Evolutionary conservation across 2,797 vertebrate species (phyloP).

Genomic region (Crax fasciolata): DNA sequence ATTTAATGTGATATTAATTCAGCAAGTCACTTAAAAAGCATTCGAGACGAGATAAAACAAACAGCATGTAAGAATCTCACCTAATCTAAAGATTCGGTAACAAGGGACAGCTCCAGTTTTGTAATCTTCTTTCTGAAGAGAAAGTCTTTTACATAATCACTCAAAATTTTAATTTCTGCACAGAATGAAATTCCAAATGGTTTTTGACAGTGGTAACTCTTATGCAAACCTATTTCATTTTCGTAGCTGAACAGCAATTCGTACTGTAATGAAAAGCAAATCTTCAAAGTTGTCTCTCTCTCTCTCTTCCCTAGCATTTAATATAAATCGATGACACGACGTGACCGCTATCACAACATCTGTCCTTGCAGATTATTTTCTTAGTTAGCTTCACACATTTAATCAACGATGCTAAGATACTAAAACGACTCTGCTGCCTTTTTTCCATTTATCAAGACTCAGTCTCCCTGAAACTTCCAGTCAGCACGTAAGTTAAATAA

Average conservation of each 20-base stretch:
- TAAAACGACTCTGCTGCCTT: slow-evolving; percentile 18
- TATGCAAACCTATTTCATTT: slow-evolving; percentile 72
- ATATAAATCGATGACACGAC: slow-evolving; percentile 66
- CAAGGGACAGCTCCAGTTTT: slow-evolving; percentile 35
- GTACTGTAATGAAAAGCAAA: slow-evolving; percentile 75
- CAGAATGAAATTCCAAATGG: slow-evolving; percentile 77
- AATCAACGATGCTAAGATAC: slow-evolving; percentile 26
- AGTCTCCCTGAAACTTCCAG: neutral
- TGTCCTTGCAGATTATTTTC: slow-evolving; percentile 43
- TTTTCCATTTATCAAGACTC: slow-evolving; percentile 33
- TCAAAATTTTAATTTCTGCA: slow-evolving; percentile 74
- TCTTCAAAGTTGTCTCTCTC: slow-evolving; percentile 47
- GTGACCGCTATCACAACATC: slow-evolving; percentile 51
- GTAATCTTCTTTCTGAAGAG: slow-evolving; percentile 47
- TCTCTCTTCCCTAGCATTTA: slow-evolving; percentile 61
- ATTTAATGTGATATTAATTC: slow-evolving; percentile 41
- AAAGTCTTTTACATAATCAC: slow-evolving; percentile 60
- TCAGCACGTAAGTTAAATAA: neutral
- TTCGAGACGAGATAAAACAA: slow-evolving; percentile 51
- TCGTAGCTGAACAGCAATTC: slow-evolving; percentile 73
- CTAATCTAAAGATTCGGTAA: slow-evolving; percentile 34
- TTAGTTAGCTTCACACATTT: slow-evolving; percentile 69
- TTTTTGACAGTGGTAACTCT: slow-evolving; percentile 72
- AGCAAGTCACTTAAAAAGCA: slow-evolving; percentile 49
- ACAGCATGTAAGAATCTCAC: slow-evolving; percentile 10